Conservation (phyloP, 2,888 invertebrate genomes). For the Lycaena phlaeas region DNA sequence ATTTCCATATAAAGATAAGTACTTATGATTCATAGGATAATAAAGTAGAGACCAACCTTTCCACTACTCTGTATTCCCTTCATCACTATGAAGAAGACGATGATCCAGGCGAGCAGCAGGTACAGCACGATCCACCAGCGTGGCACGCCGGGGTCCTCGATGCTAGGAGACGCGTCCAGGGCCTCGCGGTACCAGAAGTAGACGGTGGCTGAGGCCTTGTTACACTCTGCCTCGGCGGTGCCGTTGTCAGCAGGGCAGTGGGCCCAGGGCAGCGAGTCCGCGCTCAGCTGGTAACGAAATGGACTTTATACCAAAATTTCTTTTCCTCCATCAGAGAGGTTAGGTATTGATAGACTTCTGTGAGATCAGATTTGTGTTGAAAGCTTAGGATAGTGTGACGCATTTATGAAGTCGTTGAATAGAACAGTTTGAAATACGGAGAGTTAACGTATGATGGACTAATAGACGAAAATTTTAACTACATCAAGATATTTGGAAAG, state of each 20-base stretch:
- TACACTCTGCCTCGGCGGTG: slow-evolving; percentile 82
- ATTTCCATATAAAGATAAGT: no score
- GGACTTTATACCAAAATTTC: not conserved
- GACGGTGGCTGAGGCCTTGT: slow-evolving; percentile 87
- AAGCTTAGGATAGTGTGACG: no score
- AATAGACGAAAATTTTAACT: no score
- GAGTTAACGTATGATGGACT: no score
- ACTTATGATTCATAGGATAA: no score
- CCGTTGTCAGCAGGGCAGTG: slow-evolving; percentile 82
- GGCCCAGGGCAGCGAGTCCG: slow-evolving; percentile 84
- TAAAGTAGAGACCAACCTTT: no score
- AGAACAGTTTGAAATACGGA: no score
- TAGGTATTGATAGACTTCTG: no score
- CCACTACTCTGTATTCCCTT: slow-evolving; percentile 97
- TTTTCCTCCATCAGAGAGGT: no score
- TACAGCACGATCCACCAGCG: slow-evolving; percentile 96
- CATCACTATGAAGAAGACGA: slow-evolving; percentile 96
- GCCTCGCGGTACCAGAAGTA: slow-evolving; percentile 96
- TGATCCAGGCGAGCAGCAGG: slow-evolving; percentile 88
- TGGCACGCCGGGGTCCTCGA: slow-evolving; percentile 87
- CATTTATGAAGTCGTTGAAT: no score
- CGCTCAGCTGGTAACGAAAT: slow-evolving; percentile 74
- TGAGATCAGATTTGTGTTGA: no score
- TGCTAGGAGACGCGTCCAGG: slow-evolving; percentile 88
- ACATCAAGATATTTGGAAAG: no score